Percentiles rank a stretch among this genome's conserved stretches.
These are phyloP conservation scores for Athripsodes cinereus DNA, from an alignment of 2,888 invertebrate species.

Conservation along the genomic window DNA sequence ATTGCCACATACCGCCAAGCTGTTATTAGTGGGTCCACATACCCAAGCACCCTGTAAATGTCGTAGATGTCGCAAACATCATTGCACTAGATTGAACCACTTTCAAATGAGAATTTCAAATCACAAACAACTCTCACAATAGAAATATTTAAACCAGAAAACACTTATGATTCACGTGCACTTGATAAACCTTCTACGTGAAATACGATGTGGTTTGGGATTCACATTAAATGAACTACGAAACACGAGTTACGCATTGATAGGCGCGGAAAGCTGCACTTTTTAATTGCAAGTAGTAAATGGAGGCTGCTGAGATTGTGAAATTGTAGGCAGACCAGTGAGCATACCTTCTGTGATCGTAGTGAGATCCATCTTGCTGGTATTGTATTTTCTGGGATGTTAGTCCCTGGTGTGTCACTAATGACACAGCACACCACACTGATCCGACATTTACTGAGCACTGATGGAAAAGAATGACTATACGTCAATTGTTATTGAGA, in stretches of 20 bases:
- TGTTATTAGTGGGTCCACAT: neutral
- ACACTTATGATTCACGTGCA: too few relatives aligned
- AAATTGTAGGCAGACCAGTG: neutral
- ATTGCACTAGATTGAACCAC: conserved; percentile 1
- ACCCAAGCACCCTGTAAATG: neutral
- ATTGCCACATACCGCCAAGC: conserved; percentile 13
- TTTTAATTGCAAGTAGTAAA: too few relatives aligned
- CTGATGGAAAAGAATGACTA: conserved; percentile 47
- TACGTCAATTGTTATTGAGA: conserved; percentile 18
- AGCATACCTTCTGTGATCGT: conserved; percentile 18
- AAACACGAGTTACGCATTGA: neutral
- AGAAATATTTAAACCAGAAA: neutral
- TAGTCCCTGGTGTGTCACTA: conserved; percentile 9
- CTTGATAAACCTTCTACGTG: too few relatives aligned
- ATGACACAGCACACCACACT: conserved; percentile 15
- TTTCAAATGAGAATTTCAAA: neutral
- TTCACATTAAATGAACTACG: too few relatives aligned
- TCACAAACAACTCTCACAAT: conserved; percentile 1
- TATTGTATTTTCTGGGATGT: conserved; percentile 3
- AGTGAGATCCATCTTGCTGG: conserved; percentile 15
- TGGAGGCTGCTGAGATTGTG: too few relatives aligned
- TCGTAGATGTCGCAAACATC: neutral
- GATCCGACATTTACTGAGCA: conserved; percentile 40
- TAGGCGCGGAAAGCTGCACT: neutral
- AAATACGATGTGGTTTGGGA: too few relatives aligned